Percentiles rank a stretch among this genome's conserved stretches.
These are phyloP conservation scores for Cyprinella venusta DNA, from an alignment of 2,797 vertebrate genomes.

Conservation along the genomic window DNA sequence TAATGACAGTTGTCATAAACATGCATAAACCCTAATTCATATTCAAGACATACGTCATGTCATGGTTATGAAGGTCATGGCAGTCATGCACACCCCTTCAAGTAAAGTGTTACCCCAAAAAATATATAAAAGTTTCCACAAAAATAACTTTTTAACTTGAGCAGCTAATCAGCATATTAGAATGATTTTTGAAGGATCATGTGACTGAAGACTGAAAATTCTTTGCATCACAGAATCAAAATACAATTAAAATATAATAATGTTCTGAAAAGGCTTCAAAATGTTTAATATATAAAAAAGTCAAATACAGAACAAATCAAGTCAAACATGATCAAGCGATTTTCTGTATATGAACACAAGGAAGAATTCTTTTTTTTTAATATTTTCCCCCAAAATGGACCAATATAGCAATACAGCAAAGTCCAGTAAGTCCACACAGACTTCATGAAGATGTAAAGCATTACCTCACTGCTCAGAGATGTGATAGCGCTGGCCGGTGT, in stretches of 20 bases:
- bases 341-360: not conserved
- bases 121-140: too few relatives aligned
- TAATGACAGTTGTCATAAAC: too few relatives aligned
- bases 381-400: not conserved
- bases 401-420: not conserved
- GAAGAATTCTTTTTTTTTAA: not conserved
- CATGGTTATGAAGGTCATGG: too few relatives aligned
- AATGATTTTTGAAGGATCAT: not conserved
- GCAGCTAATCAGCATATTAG: not conserved
- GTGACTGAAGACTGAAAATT: not conserved
- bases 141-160: not conserved
- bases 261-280: not conserved
- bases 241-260: not conserved
- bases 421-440: not conserved
- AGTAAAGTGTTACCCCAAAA: too few relatives aligned
- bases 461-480: slow-evolving; percentile 91
- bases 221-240: not conserved
- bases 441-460: not conserved
- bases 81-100: too few relatives aligned
- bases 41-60: too few relatives aligned
- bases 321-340: not conserved
- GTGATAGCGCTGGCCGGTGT: slow-evolving; percentile 79
- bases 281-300: not conserved
- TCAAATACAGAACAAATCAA: not conserved
- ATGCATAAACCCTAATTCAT: too few relatives aligned